phyloP scores from a whole-genome alignment of 2,113 vertebrate genomes.

The Daboia siamensis region DNA sequence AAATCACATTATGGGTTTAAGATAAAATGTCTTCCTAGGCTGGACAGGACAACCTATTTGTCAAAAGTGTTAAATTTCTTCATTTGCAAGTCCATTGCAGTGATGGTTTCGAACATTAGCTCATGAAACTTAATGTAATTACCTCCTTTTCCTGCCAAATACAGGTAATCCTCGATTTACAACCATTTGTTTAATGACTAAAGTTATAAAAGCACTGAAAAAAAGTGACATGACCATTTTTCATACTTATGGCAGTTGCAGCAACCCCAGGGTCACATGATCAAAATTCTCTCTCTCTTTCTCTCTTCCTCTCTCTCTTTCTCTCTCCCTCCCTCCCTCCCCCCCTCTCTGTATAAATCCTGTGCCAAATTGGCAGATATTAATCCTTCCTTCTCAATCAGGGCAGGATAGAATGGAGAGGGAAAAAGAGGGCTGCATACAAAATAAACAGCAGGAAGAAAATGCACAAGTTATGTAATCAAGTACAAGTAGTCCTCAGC shows the following conservation, averaged over 20 bases:
- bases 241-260: too few species aligned
- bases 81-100: background rate
- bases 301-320: too few species aligned
- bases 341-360: background rate
- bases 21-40: too few species aligned
- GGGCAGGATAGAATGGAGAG: conserved; percentile 23
- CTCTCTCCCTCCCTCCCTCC: too few species aligned
- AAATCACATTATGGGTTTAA: too few species aligned
- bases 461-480: conserved; percentile 53
- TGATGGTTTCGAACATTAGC: background rate
- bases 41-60: background rate
- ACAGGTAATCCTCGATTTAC: background rate
- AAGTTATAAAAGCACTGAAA: too few species aligned
- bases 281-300: too few species aligned
- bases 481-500: background rate
- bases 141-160: background rate
- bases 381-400: conserved; percentile 38
- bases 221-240: too few species aligned
- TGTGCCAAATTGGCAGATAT: conserved; percentile 61
- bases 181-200: too few species aligned
- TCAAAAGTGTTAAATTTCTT: background rate
- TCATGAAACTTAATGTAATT: background rate
- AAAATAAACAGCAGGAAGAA: conserved; percentile 64
- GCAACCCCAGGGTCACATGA: too few species aligned
- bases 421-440: conserved; percentile 19